Evolutionary conservation across 1,140 invertebrate genomes (phyloP), one percentile per base, ranked within the genome.

Genomic region (Leguminivora glycinivorella): DNA sequence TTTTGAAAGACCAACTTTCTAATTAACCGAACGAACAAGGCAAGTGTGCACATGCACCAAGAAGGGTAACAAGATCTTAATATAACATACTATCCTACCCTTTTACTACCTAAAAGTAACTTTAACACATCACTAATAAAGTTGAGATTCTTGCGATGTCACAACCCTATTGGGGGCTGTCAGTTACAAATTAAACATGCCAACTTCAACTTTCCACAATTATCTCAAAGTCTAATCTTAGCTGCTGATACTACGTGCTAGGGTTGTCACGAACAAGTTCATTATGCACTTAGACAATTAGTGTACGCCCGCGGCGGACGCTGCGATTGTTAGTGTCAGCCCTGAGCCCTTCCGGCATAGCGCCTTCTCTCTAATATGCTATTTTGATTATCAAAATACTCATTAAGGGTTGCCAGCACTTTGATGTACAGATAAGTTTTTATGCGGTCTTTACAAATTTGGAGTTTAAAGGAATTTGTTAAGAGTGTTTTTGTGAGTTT

Each of bases 211-310:
- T 74, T 40, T 78, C 67, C 67, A 60, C 43, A 56, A 29, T 40
- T n/a, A 40, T 52, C 7, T 12, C 58, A 76, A 75, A 71, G 72
- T 76, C 6, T 43, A 34, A 70, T 22, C 38, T 73, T 68, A 19
- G 56, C 63, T 25, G 71, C 47, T 19, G 26, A 6, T 76, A 67
- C 78, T 81, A 80, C 78, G 71, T 67, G 71, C 75, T 85, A 87
- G 80, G 85, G 84, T 83, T 85, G 82, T 81, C 83, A 82, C 79
- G 81, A 87, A 87, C 80, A 90, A 88, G 86, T 90, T 90, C 86
- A 87, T 90, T 90, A 90, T 88, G 82, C 86, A 90, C 88, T 90
- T 88, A 88, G 85, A 90, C 88, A 90, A 90, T 90, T 88, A 90
- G 82, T 88, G 88, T 88, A 88, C 83, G 84, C 85, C 81, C 69